These are phyloP conservation scores for Actinernus sp. DNA, from an alignment of 92 coral and sea anemone genomes.

Conservation along the genomic window DNA sequence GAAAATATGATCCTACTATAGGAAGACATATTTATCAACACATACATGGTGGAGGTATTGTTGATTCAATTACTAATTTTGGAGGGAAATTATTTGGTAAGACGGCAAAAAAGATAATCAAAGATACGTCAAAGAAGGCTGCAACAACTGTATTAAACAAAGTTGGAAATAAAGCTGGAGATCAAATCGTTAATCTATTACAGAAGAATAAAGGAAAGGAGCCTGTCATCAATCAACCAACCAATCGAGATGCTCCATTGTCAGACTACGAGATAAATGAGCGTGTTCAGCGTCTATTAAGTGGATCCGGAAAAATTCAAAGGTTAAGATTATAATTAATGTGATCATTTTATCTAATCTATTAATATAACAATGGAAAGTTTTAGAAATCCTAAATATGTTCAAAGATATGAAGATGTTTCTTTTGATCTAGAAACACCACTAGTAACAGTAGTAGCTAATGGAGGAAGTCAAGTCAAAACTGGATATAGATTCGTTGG, in stretches of 20 bases:
- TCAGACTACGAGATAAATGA: not conserved
- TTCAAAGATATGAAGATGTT: conserved; percentile 28
- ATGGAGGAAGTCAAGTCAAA: conserved; percentile 3
- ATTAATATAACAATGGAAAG: conserved; percentile 1
- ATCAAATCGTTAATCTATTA: conserved; percentile 6
- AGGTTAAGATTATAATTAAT: not conserved
- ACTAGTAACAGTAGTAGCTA: not conserved
- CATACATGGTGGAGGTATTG: not conserved
- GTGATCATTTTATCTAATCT: not conserved
- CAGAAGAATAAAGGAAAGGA: not conserved
- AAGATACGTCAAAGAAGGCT: no score
- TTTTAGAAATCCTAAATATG: conserved; percentile 7
- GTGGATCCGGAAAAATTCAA: not conserved
- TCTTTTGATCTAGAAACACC: conserved; percentile 10
- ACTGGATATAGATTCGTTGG: not conserved
- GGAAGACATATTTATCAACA: no score
- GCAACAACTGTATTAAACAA: no score
- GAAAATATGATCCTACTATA: not conserved
- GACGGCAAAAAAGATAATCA: not conserved
- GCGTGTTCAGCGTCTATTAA: not conserved
- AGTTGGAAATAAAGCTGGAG: not conserved
- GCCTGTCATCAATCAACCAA: no score
- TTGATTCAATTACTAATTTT: not conserved
- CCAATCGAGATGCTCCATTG: not conserved
- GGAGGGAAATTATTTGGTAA: not conserved